phyloP scores from a whole-genome alignment of 2,888 invertebrate genomes.

The Deroplatys truncata region DNA sequence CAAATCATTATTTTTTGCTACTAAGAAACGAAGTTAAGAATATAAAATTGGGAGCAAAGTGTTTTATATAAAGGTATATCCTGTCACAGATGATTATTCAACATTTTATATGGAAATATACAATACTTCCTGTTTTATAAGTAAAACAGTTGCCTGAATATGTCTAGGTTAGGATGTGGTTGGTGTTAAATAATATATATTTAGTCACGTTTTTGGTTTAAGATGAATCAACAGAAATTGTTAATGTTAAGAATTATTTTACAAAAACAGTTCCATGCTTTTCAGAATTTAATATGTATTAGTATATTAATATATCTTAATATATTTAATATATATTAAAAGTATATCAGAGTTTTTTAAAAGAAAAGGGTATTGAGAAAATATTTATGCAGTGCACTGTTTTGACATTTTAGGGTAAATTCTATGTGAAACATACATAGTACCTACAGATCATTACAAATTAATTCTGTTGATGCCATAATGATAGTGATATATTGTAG shows the following conservation, averaged over 20 bases:
- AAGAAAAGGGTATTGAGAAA: neutral
- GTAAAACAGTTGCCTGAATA: neutral
- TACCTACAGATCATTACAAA: neutral
- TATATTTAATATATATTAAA: neutral
- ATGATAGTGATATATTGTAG: neutral
- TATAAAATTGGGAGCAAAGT: slow-evolving; percentile 15
- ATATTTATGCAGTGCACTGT: neutral
- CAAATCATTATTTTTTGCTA: neutral
- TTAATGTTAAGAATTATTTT: neutral
- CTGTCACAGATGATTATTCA: neutral
- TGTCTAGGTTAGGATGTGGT: neutral
- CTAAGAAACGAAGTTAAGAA: neutral
- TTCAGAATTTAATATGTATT: neutral
- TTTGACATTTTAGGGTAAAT: neutral
- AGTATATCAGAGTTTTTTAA: neutral
- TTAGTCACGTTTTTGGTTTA: neutral
- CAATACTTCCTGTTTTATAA: neutral
- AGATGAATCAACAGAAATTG: neutral
- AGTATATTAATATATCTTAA: neutral
- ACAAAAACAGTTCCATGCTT: neutral
- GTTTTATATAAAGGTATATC: slow-evolving; percentile 12
- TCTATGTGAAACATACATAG: neutral
- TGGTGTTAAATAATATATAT: neutral
- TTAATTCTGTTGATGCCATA: neutral
- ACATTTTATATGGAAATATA: slow-evolving; percentile 14